These are phyloP conservation scores for Vulpes ferrilata DNA, from an alignment of 2,113 vertebrate genomes.

Conservation along the genomic window DNA sequence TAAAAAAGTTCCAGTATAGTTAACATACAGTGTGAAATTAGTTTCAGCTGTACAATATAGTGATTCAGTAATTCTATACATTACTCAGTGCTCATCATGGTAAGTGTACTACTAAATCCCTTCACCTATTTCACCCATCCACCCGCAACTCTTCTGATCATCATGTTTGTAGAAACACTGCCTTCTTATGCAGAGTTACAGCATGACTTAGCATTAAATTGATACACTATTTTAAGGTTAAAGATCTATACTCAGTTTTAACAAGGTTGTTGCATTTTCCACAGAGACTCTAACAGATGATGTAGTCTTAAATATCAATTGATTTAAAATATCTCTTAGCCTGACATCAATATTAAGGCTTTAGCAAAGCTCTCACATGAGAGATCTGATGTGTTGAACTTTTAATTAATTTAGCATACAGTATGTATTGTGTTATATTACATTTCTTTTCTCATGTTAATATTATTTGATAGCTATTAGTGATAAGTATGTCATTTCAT, in stretches of 20 bases:
- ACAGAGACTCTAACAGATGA: constrained; percentile 56
- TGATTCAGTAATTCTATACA: neutral
- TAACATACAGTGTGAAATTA: neutral
- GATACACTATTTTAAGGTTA: constrained; percentile 45
- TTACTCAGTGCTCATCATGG: neutral
- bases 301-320: constrained; percentile 84
- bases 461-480: neutral
- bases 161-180: neutral
- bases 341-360: constrained; percentile 77
- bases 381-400: constrained; percentile 47
- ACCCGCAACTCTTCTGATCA: neutral
- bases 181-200: neutral
- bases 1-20: neutral
- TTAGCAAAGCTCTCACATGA: constrained; percentile 72
- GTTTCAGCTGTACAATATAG: neutral
- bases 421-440: neutral
- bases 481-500: neutral
- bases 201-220: neutral
- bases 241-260: constrained; percentile 61
- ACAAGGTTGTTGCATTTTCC: constrained; percentile 77
- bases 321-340: constrained; percentile 83
- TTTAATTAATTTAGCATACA: neutral
- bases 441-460: neutral
- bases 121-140: neutral
- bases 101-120: neutral